Conservation (phyloP, 2,888 invertebrate genomes). For the Xiphydria camelus region DNA sequence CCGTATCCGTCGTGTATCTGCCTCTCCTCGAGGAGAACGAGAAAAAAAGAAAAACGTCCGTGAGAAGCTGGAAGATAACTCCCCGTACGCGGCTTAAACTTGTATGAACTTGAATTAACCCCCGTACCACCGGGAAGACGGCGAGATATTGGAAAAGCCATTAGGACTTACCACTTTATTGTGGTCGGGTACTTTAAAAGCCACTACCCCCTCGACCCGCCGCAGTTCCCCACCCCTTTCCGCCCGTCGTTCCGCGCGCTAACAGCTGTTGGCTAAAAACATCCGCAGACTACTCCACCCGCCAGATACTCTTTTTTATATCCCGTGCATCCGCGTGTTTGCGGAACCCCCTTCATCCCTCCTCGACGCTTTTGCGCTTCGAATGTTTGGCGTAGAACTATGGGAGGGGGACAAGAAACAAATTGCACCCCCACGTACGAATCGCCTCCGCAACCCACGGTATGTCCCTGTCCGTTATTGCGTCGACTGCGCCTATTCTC, state of each 20-base stretch:
- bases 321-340: background rate
- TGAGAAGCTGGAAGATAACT: too few relatives aligned
- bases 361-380: too few relatives aligned
- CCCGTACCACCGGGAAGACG: conserved; percentile 10
- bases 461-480: too few relatives aligned
- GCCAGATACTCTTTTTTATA: background rate
- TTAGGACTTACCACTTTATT: conserved; percentile 39
- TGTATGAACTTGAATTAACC: conserved; percentile 32
- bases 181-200: conserved; percentile 35
- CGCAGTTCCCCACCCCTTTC: conserved; percentile 8
- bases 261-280: conserved; percentile 28
- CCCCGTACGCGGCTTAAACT: conserved; percentile 25
- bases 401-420: too few relatives aligned
- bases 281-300: background rate
- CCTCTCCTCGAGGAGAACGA: too few relatives aligned
- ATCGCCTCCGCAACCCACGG: too few relatives aligned
- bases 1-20: too few relatives aligned
- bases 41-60: too few relatives aligned
- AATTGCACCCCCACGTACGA: too few relatives aligned
- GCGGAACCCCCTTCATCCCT: background rate
- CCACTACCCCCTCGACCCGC: conserved; percentile 27
- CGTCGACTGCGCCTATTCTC: too few relatives aligned
- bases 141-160: conserved; percentile 42
- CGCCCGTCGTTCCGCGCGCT: conserved; percentile 20
- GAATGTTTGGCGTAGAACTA: too few relatives aligned